phyloP scores from a whole-genome alignment of 2,113 vertebrate species.

The Lagopus muta region DNA sequence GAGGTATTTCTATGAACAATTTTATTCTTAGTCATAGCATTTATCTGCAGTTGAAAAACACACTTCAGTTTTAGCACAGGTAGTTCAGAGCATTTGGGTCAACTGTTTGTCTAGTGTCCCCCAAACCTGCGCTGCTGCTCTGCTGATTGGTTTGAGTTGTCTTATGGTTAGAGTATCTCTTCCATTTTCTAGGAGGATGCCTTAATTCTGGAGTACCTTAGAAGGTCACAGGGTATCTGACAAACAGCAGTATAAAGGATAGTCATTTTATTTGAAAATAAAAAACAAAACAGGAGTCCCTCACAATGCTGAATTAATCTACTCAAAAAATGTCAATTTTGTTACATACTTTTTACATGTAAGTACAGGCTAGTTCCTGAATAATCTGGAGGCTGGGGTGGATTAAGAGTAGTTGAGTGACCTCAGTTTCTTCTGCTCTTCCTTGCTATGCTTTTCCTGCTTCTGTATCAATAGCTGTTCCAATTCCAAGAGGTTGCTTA shows the following conservation, averaged over 20 bases:
- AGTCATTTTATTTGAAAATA: neutral
- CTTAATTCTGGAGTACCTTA: neutral
- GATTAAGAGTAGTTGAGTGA: neutral
- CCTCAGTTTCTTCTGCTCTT: neutral
- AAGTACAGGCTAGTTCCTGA: neutral
- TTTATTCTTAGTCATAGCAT: neutral
- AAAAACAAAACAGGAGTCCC: neutral
- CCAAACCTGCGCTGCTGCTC: neutral
- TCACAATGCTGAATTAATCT: neutral
- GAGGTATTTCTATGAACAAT: slow-evolving; percentile 64
- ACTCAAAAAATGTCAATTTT: neutral
- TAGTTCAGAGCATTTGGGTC: neutral
- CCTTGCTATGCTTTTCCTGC: neutral
- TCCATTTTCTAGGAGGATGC: neutral
- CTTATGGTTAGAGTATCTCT: neutral
- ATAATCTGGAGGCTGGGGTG: neutral
- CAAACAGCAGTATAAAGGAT: neutral
- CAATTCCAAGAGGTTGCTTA: neutral
- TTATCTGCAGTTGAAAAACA: neutral
- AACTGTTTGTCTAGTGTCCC: neutral
- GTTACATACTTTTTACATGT: neutral
- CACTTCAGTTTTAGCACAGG: neutral
- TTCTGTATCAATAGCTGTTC: neutral
- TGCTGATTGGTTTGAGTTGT: neutral
- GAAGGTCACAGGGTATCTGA: neutral